Conservation (phyloP, 2,888 invertebrate species). For the Pediacus dermestoides region DNA sequence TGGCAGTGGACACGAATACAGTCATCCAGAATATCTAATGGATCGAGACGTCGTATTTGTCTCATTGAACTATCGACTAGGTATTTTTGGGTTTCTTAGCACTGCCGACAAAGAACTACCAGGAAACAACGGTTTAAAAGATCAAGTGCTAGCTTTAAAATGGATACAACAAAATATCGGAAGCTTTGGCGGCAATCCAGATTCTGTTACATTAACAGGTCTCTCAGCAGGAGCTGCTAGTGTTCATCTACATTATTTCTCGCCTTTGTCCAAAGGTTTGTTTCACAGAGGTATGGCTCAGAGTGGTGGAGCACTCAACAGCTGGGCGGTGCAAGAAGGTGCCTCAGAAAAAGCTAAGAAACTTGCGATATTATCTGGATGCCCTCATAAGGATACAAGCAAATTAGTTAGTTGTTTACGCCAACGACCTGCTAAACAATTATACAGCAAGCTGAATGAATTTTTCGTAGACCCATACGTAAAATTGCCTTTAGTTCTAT, state of each 20-base stretch:
- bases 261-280: conserved; percentile 57
- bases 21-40: conserved; percentile 56
- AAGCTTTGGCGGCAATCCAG: conserved; percentile 66
- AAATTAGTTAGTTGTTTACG: not conserved
- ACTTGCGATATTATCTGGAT: conserved; percentile 35
- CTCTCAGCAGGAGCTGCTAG: conserved; percentile 70
- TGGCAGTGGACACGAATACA: conserved; percentile 55
- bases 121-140: conserved; percentile 69
- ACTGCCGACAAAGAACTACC: conserved; percentile 64
- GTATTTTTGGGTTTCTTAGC: conserved; percentile 60
- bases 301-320: conserved; percentile 38
- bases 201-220: conserved; percentile 63
- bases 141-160: conserved; percentile 64
- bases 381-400: conserved; percentile 22
- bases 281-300: conserved; percentile 39
- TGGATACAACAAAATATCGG: conserved; percentile 66
- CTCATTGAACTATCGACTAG: conserved; percentile 61
- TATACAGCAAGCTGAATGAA: too few species aligned
- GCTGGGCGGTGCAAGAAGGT: conserved; percentile 34
- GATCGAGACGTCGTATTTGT: conserved; percentile 60
- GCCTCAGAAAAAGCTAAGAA: conserved; percentile 29
- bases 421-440: not conserved
- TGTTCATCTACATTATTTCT: conserved; percentile 67
- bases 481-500: conserved; percentile 33
- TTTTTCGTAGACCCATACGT: too few species aligned